A percentile compares a stretch with the other conserved stretches of the same genome.
Evolutionary conservation across 2,797 vertebrate species (phyloP).

Genomic region (Momotus momota): DNA sequence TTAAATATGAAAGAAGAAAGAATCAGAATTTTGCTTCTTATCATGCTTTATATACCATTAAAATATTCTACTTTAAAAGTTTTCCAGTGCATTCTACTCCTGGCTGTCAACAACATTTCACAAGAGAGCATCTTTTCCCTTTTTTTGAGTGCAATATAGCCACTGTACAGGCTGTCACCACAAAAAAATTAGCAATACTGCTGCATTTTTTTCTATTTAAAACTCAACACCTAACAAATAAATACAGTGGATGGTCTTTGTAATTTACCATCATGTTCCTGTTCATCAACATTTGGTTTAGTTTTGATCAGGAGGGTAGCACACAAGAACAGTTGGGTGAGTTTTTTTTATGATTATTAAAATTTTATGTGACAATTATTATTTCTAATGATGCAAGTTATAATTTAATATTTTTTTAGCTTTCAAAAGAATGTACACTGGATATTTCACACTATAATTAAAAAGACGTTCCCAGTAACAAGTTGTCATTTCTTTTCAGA

Average conservation of each 20-base stretch:
- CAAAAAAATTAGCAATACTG: background rate
- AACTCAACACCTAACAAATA: background rate
- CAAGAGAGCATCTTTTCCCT: background rate
- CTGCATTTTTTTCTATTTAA: background rate
- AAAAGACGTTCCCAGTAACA: background rate
- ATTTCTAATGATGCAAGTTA: background rate
- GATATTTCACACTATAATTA: background rate
- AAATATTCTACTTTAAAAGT: background rate
- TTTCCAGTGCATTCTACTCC: background rate
- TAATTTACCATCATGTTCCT: background rate
- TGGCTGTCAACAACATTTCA: background rate
- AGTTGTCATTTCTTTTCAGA: background rate
- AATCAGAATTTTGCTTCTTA: background rate
- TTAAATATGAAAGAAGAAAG: background rate
- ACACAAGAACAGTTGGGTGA: background rate
- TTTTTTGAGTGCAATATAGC: background rate
- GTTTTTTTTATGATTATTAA: background rate
- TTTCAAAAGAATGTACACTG: background rate
- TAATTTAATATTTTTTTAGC: background rate
- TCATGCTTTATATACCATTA: background rate
- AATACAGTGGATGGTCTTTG: background rate
- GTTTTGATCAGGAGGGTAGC: background rate
- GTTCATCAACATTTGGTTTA: background rate
- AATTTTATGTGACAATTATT: background rate
- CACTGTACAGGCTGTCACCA: background rate